Evolutionary conservation across 2,797 vertebrate genomes (phyloP), one percentile per base, ranked within the genome.

Genomic region (Intellagama lesueurii): DNA sequence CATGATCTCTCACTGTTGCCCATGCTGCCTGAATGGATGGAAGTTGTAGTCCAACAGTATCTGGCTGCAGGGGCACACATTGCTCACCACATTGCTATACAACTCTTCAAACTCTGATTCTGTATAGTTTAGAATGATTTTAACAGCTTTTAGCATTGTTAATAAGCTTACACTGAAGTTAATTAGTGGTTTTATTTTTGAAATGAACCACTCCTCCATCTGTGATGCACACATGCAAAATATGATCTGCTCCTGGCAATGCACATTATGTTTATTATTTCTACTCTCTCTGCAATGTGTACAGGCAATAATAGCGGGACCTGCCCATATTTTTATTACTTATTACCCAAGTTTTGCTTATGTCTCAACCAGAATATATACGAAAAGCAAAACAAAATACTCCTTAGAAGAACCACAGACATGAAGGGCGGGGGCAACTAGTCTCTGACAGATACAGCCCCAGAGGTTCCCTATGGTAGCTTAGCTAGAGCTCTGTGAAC

Each of bases 251-350:
- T 93, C 96, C 94, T 0, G 96, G 96, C 95, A 95, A 93, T 69
- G 83, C 91, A 94, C 90, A 94, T 92, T 83, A 69, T 93, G 95
- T 94, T 92, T 91, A 88, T 90, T 83, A 93, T 90, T 92, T 94
- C 90, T 91, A 76, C 11, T 88, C 92, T 47, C 32, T 87, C 28
- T n/a, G 24, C 40, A 30, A 86, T 89, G 93, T 30, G 56, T 87
- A 91, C 83, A 94, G 94, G 47, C 77, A 35, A 83, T 24, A 92
- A 88, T 35, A 66, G 30, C 8, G 85, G 96, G 96, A 92, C 96
- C 96, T 91, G 97, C 97, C 97, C 96, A 47, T 90, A 72, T 78
- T 92, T 56, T 95, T 95, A 94, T 83, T 90, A 93, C 24, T 89
- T 94, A 93, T 83, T 92, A 94, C 14, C 90, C 94, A 93, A 95